Conservation (phyloP, 1,140 invertebrate genomes). For the Drosophila cardini region DNA sequence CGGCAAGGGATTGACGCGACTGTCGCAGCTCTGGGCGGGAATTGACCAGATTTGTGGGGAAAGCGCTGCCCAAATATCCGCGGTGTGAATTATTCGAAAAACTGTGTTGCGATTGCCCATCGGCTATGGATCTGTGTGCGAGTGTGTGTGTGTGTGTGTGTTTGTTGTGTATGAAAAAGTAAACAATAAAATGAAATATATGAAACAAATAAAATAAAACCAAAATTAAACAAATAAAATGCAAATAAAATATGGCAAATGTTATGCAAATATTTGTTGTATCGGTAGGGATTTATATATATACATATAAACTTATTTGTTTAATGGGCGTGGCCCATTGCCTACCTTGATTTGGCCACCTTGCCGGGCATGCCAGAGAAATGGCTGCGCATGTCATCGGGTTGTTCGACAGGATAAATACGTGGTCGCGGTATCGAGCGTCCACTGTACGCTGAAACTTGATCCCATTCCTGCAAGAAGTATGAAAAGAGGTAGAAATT, state of each 20-base stretch:
- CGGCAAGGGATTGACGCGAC: constrained; percentile 92
- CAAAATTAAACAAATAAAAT: constrained; percentile 41
- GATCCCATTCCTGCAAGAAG: constrained; percentile 92
- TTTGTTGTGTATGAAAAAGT: constrained; percentile 33
- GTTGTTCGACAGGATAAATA: constrained; percentile 91
- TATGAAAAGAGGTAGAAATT: not conserved
- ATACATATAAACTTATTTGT: too few relatives aligned
- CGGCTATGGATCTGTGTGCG: constrained; percentile 88
- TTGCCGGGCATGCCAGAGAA: constrained; percentile 86
- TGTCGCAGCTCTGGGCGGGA: constrained; percentile 92
- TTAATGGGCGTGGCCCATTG: not conserved
- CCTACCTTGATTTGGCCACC: constrained; percentile 85
- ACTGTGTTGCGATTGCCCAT: constrained; percentile 94
- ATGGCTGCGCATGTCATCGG: constrained; percentile 89
- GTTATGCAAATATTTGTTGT: constrained; percentile 45
- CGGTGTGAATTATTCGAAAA: constrained; percentile 92
- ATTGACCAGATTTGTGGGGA: constrained; percentile 90
- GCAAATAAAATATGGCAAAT: constrained; percentile 39
- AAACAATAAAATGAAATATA: constrained; percentile 61
- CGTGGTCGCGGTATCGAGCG: constrained; percentile 94
- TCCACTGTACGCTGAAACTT: constrained; percentile 95
- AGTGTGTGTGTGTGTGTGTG: constrained; percentile 16
- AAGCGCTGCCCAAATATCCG: constrained; percentile 89
- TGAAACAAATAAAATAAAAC: constrained; percentile 32
- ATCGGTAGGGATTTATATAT: constrained; percentile 2